Evolutionary conservation across 2,797 vertebrate genomes (phyloP).

Genomic region (Ptychobarbus kaznakovi): DNA sequence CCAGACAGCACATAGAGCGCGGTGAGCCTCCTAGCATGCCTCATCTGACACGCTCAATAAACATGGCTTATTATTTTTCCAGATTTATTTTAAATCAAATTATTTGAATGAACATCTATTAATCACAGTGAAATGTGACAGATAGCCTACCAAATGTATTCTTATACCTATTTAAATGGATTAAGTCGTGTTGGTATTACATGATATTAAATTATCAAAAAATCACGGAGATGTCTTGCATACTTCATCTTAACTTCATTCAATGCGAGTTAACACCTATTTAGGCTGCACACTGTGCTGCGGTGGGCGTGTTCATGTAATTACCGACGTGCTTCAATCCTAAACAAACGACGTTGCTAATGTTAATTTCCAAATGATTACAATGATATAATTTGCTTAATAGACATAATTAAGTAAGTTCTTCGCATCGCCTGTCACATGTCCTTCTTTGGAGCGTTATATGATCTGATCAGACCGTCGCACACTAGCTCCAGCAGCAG

Average conservation of each 20-base stretch:
- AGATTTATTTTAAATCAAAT: not conserved
- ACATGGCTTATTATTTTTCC: not conserved
- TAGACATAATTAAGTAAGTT: not conserved
- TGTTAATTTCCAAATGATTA: not conserved
- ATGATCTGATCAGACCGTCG: not conserved
- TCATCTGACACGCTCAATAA: not conserved
- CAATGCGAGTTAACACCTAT: not conserved
- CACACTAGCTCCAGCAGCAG: not conserved
- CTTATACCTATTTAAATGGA: not conserved
- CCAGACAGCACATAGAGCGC: constrained; percentile 85
- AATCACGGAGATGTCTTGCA: not conserved
- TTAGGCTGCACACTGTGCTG: constrained; percentile 6
- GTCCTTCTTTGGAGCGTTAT: not conserved
- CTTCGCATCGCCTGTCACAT: not conserved
- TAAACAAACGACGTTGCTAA: not conserved
- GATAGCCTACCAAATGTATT: not conserved
- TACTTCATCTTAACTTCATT: not conserved
- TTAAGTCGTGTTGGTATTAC: not conserved
- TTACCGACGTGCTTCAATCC: not conserved
- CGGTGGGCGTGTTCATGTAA: constrained; percentile 4
- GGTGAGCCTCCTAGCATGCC: constrained; percentile 80
- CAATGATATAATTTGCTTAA: not conserved
- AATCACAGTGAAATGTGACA: not conserved
- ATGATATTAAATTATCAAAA: not conserved
- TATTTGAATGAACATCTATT: not conserved